phyloP scores from a whole-genome alignment of 2,113 vertebrate genomes.

The Onychostoma macrolepis region DNA sequence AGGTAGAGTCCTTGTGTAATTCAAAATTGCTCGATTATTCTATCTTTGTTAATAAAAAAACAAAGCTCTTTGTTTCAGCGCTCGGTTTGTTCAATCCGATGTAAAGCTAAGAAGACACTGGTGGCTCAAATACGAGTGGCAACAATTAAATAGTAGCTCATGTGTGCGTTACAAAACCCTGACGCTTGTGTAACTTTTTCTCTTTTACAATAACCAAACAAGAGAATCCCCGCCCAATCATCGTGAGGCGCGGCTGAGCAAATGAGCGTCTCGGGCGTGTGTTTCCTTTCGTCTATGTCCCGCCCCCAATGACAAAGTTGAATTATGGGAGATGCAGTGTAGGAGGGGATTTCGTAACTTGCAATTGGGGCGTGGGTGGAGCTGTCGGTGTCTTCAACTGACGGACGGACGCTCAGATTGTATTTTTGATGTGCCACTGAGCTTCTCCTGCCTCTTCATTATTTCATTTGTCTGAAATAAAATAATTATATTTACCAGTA shows the following conservation, averaged over 20 bases:
- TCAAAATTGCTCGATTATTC: background rate
- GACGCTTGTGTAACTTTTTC: slow-evolving; percentile 76
- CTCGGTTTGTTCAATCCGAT: background rate
- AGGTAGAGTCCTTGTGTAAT: background rate
- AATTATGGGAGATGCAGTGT: slow-evolving; percentile 54
- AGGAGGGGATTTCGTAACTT: background rate
- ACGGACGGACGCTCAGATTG: background rate
- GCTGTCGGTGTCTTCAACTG: background rate
- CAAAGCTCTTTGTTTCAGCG: background rate
- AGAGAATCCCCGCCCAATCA: slow-evolving; percentile 68
- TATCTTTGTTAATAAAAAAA: background rate
- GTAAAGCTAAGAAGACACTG: background rate
- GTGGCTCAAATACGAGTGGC: background rate
- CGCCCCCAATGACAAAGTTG: background rate
- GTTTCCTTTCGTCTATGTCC: background rate
- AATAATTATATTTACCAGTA: too few species aligned
- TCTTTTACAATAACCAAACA: slow-evolving; percentile 59
- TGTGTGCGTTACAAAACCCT: slow-evolving; percentile 53
- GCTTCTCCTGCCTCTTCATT: background rate
- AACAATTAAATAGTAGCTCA: background rate
- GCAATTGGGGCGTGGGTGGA: background rate
- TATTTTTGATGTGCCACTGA: background rate
- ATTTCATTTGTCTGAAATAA: background rate
- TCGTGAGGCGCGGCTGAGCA: slow-evolving; percentile 58
- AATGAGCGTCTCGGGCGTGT: slow-evolving; percentile 5